Percentiles rank a stretch among this genome's conserved stretches.
These are phyloP conservation scores for Trachelus iudaicus DNA, from an alignment of 2,888 invertebrate species.

Conservation along the genomic window DNA sequence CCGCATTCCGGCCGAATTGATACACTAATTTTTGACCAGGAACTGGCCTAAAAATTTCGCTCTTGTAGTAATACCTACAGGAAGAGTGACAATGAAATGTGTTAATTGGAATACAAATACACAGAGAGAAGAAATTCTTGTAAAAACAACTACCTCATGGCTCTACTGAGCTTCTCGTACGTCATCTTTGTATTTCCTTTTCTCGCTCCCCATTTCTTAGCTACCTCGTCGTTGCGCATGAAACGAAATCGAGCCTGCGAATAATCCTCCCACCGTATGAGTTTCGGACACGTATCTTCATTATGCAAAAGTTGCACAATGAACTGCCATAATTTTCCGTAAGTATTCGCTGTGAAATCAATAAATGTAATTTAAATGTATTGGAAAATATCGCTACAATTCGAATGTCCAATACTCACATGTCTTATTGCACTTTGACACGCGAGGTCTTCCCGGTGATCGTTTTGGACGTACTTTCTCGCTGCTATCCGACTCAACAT, in stretches of 20 bases:
- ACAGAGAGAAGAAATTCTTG: neutral
- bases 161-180: constrained; percentile 91
- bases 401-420: constrained; percentile 39
- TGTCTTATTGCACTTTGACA: constrained; percentile 54
- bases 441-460: constrained; percentile 69
- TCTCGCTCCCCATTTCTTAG: constrained; percentile 86
- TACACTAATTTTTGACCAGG: constrained; percentile 82
- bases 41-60: constrained; percentile 79
- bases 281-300: constrained; percentile 79
- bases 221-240: constrained; percentile 86
- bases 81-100: neutral
- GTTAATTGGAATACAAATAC: neutral
- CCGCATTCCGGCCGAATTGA: constrained; percentile 84
- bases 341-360: constrained; percentile 44
- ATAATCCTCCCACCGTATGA: constrained; percentile 91
- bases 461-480: constrained; percentile 69
- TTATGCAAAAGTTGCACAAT: constrained; percentile 83
- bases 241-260: constrained; percentile 88
- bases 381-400: neutral
- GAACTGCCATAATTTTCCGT: constrained; percentile 81
- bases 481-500: constrained; percentile 61
- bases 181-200: constrained; percentile 92
- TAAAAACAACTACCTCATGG: constrained; percentile 75
- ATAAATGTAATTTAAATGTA: neutral
- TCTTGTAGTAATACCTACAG: constrained; percentile 82